These are phyloP conservation scores for Lochmaea capreae DNA, from an alignment of 2,888 invertebrate species.

Conservation along the genomic window DNA sequence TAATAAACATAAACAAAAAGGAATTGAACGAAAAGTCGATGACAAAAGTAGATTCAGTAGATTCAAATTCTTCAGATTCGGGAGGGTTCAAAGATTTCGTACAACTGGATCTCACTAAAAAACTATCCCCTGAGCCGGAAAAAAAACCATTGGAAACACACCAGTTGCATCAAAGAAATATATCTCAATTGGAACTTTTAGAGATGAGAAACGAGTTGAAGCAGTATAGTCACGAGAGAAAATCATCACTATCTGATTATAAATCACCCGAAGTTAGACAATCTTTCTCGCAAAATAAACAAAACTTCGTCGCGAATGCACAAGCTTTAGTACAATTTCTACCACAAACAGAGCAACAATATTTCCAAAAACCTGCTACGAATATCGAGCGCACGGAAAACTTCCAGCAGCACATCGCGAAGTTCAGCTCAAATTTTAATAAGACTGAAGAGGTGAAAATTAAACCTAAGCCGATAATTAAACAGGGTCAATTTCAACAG, in stretches of 20 bases:
- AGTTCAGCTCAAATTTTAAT: slow-evolving; percentile 42
- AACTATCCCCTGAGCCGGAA: slow-evolving; percentile 47
- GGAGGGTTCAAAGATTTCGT: slow-evolving; percentile 66
- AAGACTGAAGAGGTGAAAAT: slow-evolving; percentile 53
- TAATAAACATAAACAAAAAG: slow-evolving; percentile 62
- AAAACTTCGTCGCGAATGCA: slow-evolving; percentile 59
- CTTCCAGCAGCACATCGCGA: slow-evolving; percentile 46
- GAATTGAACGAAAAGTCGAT: slow-evolving; percentile 59
- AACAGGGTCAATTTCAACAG: slow-evolving; percentile 64
- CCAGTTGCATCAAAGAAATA: slow-evolving; percentile 58
- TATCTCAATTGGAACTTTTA: slow-evolving; percentile 61
- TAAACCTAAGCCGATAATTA: slow-evolving; percentile 57
- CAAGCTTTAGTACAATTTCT: slow-evolving; percentile 63
- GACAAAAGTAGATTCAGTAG: slow-evolving; percentile 63
- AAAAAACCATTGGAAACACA: slow-evolving; percentile 31
- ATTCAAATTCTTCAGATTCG: slow-evolving; percentile 65
- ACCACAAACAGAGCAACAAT: slow-evolving; percentile 61
- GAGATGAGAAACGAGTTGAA: slow-evolving; percentile 52
- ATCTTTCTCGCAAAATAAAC: slow-evolving; percentile 53
- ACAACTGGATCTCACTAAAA: slow-evolving; percentile 57
- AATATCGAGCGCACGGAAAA: slow-evolving; percentile 44
- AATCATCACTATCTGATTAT: slow-evolving; percentile 59
- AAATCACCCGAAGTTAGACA: slow-evolving; percentile 49
- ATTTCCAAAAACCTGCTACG: slow-evolving; percentile 38
- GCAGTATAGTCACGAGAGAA: slow-evolving; percentile 58